Base-by-base conservation (phyloP, 2,888 invertebrate species). In the Nomada fucata region DNA sequence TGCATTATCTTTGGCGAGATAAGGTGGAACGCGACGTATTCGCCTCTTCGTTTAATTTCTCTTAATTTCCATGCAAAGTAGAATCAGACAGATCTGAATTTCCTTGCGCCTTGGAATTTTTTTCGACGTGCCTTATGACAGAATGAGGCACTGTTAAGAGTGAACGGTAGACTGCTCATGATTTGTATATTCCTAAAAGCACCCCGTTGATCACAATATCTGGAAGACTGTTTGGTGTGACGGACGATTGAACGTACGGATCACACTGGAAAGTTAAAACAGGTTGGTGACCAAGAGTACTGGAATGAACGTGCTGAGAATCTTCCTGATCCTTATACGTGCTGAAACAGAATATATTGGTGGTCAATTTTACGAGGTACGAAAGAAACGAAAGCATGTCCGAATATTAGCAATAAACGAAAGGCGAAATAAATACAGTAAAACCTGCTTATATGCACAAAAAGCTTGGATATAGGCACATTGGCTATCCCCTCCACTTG, bases 141-240 rank as follows among this genome's bases (percentile, higher is more conserved):
- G 26, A 23, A 36, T 36, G 36, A 36, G 36, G 36, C 55, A 36
- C 20, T n/a, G 15, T 52, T 26, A 47, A 29, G 18, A 53, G 11
- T 13, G 50, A 36, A 23, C n/a, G 18, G 26, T 29, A 29, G 52
- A 13, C 44, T 42, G n/a, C 50, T 91, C 82, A 92, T 3, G 91
- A 90, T 76, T 92, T 92, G 85, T 93, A 93, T 80, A 93, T 88
- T 72, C 93, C 94, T 69, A 93, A 81, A n/a, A 94, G 88, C 29
- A 94, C 94, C 26, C 94, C 94, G 60, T 93, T 91, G 18, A 93
- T 94, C n/a, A 94, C 92, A 29, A 94, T 92, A 82, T 94, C 94
- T 50, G 94, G 93, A 89, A 94, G 91, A 89, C 91, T 92, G 55
- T 47, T 67, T 18, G 91, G 90, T 23, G 86, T 89, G 13, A 90